A percentile compares a stretch with the other conserved stretches of the same genome.
Evolutionary conservation across 2,113 vertebrate genomes (phyloP).

Genomic region (Kryptolebias marmoratus): DNA sequence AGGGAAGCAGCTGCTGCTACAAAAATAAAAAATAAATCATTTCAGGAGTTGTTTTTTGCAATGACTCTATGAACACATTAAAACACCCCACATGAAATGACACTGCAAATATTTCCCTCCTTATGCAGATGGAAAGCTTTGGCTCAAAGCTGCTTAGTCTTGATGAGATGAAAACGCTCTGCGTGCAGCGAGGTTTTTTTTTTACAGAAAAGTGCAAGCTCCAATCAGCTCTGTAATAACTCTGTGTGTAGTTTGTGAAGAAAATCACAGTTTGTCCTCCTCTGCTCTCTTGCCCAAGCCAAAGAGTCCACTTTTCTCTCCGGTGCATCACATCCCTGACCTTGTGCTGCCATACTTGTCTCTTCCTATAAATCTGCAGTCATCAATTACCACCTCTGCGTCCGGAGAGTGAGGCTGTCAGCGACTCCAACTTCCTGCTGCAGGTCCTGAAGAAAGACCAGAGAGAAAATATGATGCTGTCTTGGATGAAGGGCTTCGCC

Average conservation of each 20-base stretch:
- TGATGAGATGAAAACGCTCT: slow-evolving; percentile 8
- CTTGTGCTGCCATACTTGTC: slow-evolving; percentile 44
- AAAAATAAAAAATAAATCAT: slow-evolving; percentile 4
- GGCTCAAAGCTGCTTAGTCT: slow-evolving; percentile 7
- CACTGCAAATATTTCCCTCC: slow-evolving; percentile 21
- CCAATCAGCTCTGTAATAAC: slow-evolving; percentile 21
- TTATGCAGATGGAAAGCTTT: slow-evolving; percentile 28
- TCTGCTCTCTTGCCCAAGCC: background rate
- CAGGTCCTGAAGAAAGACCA: slow-evolving; percentile 20
- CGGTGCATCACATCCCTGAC: slow-evolving; percentile 51
- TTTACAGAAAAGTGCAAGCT: background rate
- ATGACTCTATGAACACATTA: slow-evolving; percentile 25
- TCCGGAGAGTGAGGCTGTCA: slow-evolving; percentile 30
- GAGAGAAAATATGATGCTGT: slow-evolving; percentile 27
- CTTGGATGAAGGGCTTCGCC: slow-evolving; percentile 9
- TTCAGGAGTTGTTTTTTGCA: slow-evolving; percentile 2
- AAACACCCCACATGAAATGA: slow-evolving; percentile 36
- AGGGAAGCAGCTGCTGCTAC: slow-evolving; percentile 27
- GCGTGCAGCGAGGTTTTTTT: background rate
- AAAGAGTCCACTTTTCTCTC: background rate
- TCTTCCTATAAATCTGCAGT: slow-evolving; percentile 41
- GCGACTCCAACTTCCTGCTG: slow-evolving; percentile 11
- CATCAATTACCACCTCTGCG: slow-evolving; percentile 46
- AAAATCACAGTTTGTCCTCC: slow-evolving; percentile 10
- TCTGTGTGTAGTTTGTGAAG: background rate